Evolutionary conservation across 1,140 invertebrate genomes (phyloP).

Genomic region (Monomorium pharaonis): DNA sequence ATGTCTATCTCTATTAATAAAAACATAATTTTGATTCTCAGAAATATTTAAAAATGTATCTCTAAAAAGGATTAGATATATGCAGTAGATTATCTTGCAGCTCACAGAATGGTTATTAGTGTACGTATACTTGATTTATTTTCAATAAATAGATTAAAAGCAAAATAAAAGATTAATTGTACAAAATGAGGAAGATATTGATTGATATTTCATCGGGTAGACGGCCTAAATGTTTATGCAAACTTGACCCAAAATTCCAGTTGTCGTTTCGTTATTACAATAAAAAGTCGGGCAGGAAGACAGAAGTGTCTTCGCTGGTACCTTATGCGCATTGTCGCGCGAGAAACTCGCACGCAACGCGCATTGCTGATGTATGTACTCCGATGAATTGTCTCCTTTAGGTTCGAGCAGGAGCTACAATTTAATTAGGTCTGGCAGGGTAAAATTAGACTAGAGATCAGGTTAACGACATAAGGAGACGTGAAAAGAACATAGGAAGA

Average conservation of each 20-base stretch:
- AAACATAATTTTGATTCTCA: background rate
- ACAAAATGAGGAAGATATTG: slow-evolving; percentile 17
- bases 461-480: slow-evolving; percentile 5
- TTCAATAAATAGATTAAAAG: background rate
- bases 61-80: background rate
- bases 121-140: background rate
- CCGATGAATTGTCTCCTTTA: background rate
- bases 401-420: slow-evolving; percentile 19
- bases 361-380: slow-evolving; percentile 66
- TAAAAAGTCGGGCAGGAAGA: slow-evolving; percentile 63
- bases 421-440: slow-evolving; percentile 57
- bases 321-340: slow-evolving; percentile 63
- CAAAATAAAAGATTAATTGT: background rate
- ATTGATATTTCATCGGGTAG: slow-evolving; percentile 6
- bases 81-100: background rate
- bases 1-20: background rate
- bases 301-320: slow-evolving; percentile 55
- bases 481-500: slow-evolving; percentile 2
- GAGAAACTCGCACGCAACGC: slow-evolving; percentile 65
- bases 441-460: slow-evolving; percentile 67
- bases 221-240: slow-evolving; percentile 74
- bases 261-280: slow-evolving; percentile 70
- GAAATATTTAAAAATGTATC: background rate
- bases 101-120: background rate
- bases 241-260: slow-evolving; percentile 76